Conservation (phyloP, 64 coral and sea anemone genomes). For the Stylophora pistillata region DNA sequence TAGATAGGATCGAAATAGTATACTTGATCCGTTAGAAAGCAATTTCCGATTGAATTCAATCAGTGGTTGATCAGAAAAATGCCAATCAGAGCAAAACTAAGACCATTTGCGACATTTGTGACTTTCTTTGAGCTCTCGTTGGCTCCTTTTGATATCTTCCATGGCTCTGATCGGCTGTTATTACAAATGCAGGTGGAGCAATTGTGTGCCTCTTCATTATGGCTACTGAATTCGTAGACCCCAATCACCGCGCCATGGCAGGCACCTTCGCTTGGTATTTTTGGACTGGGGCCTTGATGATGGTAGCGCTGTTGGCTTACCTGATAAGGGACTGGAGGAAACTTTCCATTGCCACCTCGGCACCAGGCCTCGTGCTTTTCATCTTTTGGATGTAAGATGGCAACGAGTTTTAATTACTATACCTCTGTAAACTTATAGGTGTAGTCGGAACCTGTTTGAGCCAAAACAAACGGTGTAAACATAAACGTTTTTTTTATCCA, state of each 20-base stretch:
- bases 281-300: constrained; percentile 88
- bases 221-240: constrained; percentile 88
- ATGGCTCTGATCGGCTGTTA: too few species aligned
- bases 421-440: background rate
- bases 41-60: too few species aligned
- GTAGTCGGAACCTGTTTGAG: too few species aligned
- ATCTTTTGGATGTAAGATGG: constrained; percentile 88
- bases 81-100: too few species aligned
- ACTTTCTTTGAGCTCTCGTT: too few species aligned
- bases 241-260: constrained; percentile 88
- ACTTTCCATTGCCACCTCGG: constrained; percentile 79
- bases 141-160: too few species aligned
- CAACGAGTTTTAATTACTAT: background rate
- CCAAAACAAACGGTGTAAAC: background rate
- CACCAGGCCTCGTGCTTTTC: constrained; percentile 80
- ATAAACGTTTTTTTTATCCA: background rate
- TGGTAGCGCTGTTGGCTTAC: constrained; percentile 83
- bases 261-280: constrained; percentile 97
- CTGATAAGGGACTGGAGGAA: constrained; percentile 90
- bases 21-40: too few species aligned
- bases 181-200: constrained; percentile 59
- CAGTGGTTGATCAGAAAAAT: too few species aligned
- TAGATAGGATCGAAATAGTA: too few species aligned
- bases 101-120: too few species aligned
- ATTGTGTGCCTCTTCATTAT: constrained; percentile 96